These are phyloP conservation scores for Drosophila equinoxialis DNA, from an alignment of 1,140 invertebrate genomes.

Conservation along the genomic window DNA sequence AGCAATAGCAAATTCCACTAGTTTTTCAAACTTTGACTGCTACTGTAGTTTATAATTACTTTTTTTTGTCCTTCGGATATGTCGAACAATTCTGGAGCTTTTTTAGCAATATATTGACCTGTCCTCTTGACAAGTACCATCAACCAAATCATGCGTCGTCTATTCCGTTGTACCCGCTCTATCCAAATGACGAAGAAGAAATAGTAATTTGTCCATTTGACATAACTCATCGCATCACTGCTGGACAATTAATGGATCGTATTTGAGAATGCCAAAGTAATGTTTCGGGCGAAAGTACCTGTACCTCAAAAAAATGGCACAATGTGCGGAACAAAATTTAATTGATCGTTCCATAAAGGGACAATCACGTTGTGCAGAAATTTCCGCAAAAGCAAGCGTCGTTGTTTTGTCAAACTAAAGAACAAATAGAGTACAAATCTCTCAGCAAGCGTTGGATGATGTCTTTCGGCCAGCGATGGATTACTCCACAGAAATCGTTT, in stretches of 20 bases:
- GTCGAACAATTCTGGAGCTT: background rate
- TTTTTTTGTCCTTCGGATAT: background rate
- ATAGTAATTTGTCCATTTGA: slow-evolving; percentile 28
- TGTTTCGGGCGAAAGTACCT: background rate
- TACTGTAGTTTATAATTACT: no score
- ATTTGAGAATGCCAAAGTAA: background rate
- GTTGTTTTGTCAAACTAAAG: background rate
- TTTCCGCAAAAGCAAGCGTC: slow-evolving; percentile 12
- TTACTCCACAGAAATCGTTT: no score
- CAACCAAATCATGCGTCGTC: background rate
- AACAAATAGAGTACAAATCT: background rate
- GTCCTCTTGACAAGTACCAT: slow-evolving; percentile 28
- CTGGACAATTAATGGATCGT: slow-evolving; percentile 10
- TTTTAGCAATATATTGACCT: slow-evolving; percentile 11
- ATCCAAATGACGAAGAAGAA: background rate
- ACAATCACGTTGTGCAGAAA: background rate
- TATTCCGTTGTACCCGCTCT: background rate
- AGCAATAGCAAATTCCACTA: no score
- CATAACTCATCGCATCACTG: slow-evolving; percentile 2
- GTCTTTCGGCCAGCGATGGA: no score
- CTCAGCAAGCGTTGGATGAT: no score
- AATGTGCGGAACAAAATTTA: slow-evolving; percentile 23
- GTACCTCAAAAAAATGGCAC: background rate
- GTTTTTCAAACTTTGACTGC: no score
- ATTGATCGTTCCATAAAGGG: slow-evolving; percentile 20